Evolutionary conservation across 2,797 vertebrate genomes (phyloP).

Genomic region (Poeciliopsis turneri): DNA sequence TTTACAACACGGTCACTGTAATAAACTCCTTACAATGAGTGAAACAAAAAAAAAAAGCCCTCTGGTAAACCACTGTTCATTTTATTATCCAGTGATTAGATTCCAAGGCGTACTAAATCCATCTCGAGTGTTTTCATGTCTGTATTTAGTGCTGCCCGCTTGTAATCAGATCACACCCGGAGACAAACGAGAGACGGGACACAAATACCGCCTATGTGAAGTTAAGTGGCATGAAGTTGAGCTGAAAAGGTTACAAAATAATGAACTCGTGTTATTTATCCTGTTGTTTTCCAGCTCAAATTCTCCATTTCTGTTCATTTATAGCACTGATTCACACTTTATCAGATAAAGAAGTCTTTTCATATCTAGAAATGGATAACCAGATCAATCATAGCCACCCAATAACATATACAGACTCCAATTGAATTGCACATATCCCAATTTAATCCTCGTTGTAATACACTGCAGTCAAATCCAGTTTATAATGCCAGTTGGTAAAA

Average conservation of each 20-base stretch:
- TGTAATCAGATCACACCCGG: background rate
- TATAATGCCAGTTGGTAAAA: background rate
- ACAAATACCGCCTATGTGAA: background rate
- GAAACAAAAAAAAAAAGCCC: background rate
- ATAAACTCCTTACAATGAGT: background rate
- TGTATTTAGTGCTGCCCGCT: background rate
- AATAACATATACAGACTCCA: background rate
- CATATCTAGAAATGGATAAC: background rate
- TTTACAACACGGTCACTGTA: background rate
- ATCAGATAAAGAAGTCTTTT: background rate
- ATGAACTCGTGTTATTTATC: background rate
- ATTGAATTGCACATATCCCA: background rate
- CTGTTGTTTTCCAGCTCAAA: background rate
- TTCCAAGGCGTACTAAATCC: background rate
- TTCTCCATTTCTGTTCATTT: background rate
- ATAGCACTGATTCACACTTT: background rate
- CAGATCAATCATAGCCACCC: background rate
- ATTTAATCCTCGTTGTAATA: background rate
- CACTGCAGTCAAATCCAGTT: background rate
- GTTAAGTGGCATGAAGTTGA: background rate
- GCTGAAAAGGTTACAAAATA: slow-evolving; percentile 3
- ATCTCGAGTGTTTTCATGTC: background rate
- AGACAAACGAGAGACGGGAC: slow-evolving; percentile 1
- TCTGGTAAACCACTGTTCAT: background rate
- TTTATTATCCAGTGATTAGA: background rate